These are phyloP conservation scores for Salarias fasciatus DNA, from an alignment of 2,797 vertebrate species.

Conservation along the genomic window DNA sequence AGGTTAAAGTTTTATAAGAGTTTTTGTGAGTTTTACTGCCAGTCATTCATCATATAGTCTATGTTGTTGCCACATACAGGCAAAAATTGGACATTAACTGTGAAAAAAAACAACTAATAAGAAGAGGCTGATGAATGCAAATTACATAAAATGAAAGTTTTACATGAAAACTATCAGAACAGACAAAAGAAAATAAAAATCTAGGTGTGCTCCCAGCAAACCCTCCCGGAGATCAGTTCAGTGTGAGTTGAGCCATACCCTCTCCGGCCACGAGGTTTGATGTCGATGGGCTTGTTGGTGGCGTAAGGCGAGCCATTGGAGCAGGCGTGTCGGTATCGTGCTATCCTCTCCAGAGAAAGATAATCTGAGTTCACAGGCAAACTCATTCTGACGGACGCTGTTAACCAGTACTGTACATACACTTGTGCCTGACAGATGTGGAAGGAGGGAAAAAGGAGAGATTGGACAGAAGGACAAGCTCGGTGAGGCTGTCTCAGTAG, in stretches of 20 bases:
- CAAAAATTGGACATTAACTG: neutral
- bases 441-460: conserved; percentile 15
- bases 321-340: conserved; percentile 88
- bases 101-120: neutral
- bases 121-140: neutral
- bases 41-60: neutral
- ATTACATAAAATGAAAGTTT: neutral
- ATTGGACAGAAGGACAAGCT: conserved; percentile 20
- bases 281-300: conserved; percentile 96
- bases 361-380: conserved; percentile 89
- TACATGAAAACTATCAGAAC: neutral
- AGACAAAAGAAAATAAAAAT: neutral
- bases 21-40: too few species aligned
- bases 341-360: conserved; percentile 88
- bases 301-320: conserved; percentile 90
- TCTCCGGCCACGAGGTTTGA: conserved; percentile 90
- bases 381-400: conserved; percentile 83
- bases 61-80: neutral
- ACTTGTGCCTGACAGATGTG: conserved; percentile 15
- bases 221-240: conserved; percentile 23
- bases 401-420: conserved; percentile 2
- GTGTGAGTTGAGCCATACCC: conserved; percentile 74
- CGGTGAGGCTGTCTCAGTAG: conserved; percentile 29
- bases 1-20: too few species aligned
- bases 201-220: neutral